These are phyloP conservation scores for Drosophila emarginata DNA, from an alignment of 2,888 invertebrate genomes.

Conservation along the genomic window DNA sequence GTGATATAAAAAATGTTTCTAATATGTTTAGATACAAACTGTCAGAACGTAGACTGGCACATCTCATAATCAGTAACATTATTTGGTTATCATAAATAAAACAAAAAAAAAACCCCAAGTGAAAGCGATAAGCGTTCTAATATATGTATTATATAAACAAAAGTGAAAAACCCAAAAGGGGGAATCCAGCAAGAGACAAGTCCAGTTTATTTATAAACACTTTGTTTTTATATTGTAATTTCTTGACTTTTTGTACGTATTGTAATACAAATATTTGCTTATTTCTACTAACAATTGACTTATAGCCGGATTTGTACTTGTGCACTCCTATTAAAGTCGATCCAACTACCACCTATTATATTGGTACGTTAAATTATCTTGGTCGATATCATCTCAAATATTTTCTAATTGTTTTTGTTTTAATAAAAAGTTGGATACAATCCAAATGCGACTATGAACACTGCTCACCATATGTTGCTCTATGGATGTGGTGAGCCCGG, in stretches of 20 bases:
- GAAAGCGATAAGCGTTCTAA: not conserved
- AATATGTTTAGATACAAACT: no score
- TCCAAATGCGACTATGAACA: slow-evolving; percentile 94
- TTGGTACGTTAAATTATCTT: slow-evolving; percentile 85
- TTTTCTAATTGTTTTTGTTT: slow-evolving; percentile 1
- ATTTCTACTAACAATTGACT: slow-evolving; percentile 30
- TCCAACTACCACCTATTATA: slow-evolving; percentile 89
- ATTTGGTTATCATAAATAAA: not conserved
- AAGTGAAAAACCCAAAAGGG: not conserved
- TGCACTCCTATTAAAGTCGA: slow-evolving; percentile 95
- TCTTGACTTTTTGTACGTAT: not conserved
- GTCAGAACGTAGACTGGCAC: no score
- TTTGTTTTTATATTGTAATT: not conserved
- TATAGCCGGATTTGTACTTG: slow-evolving; percentile 93
- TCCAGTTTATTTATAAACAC: not conserved
- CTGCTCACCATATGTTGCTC: slow-evolving; percentile 95
- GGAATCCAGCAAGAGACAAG: not conserved
- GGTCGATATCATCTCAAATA: not conserved
- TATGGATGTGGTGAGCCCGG: slow-evolving; percentile 92
- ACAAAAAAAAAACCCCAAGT: not conserved
- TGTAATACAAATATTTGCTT: slow-evolving; percentile 7
- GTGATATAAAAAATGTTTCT: no score
- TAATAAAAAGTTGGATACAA: slow-evolving; percentile 90
- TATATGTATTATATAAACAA: not conserved
- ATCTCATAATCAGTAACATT: no score